Evolutionary conservation across 2,113 vertebrate species (phyloP).

Genomic region (Hoplias malabaricus): DNA sequence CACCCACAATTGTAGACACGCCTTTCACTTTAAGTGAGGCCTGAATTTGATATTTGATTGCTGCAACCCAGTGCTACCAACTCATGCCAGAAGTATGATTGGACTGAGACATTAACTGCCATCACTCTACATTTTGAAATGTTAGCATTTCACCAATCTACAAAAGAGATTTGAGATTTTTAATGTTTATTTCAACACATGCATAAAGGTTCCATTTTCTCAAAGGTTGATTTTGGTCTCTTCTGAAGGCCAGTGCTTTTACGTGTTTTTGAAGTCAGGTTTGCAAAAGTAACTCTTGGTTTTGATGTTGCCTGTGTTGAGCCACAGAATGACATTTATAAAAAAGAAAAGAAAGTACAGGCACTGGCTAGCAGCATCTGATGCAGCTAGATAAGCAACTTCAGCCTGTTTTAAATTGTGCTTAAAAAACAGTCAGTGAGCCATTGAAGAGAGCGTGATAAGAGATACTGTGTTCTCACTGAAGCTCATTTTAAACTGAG

Average conservation of each 20-base stretch:
- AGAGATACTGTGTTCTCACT: neutral
- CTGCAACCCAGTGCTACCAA: too few relatives aligned
- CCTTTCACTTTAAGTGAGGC: too few relatives aligned
- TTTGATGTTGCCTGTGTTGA: conserved; percentile 34
- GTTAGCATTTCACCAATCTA: neutral
- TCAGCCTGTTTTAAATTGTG: conserved; percentile 15
- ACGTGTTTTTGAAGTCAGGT: conserved; percentile 28
- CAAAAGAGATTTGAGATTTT: neutral
- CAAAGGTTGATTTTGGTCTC: conserved; percentile 15
- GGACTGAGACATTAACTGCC: neutral
- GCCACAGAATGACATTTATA: conserved; percentile 35
- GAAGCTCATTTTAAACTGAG: conserved; percentile 23
- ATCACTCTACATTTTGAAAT: neutral
- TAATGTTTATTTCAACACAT: conserved; percentile 6
- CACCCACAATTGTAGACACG: too few relatives aligned
- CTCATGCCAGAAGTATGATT: neutral
- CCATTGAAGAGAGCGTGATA: conserved; percentile 1
- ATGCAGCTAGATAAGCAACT: conserved; percentile 22
- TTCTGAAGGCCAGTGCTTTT: conserved; percentile 13
- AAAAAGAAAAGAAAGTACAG: neutral
- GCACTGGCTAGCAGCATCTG: neutral
- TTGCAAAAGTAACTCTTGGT: conserved; percentile 23
- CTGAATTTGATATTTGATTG: too few relatives aligned
- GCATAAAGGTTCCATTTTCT: neutral
- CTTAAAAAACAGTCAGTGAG: conserved; percentile 22